These are phyloP conservation scores for Bufotes viridis DNA, from an alignment of 2,797 vertebrate species.

Conservation along the genomic window DNA sequence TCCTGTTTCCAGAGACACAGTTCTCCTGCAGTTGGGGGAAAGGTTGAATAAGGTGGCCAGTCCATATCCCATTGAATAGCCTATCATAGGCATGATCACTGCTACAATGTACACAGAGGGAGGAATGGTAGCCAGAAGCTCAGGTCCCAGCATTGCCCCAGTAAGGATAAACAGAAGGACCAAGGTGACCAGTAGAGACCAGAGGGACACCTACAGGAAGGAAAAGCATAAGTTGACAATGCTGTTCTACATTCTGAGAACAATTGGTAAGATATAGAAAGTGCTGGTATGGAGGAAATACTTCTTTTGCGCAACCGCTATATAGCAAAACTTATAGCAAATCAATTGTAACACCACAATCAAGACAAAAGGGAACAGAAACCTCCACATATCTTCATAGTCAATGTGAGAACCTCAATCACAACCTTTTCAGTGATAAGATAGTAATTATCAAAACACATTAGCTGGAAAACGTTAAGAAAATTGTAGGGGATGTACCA, in stretches of 20 bases:
- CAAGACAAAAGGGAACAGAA: not conserved
- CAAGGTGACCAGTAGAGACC: constrained; percentile 91
- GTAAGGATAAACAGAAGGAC: constrained; percentile 95
- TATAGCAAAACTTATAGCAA: too few relatives aligned
- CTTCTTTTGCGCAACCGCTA: too few relatives aligned
- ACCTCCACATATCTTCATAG: not conserved
- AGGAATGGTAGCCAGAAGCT: constrained; percentile 88
- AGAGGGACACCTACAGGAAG: constrained; percentile 86
- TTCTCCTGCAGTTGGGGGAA: constrained; percentile 86
- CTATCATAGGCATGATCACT: constrained; percentile 90
- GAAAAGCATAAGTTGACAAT: constrained; percentile 17
- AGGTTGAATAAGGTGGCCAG: constrained; percentile 86
- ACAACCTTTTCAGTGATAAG: too few relatives aligned
- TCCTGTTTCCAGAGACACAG: constrained; percentile 93
- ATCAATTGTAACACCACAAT: too few relatives aligned
- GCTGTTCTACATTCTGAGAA: not conserved
- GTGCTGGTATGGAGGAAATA: not conserved
- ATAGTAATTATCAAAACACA: too few relatives aligned
- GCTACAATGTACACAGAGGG: constrained; percentile 90
- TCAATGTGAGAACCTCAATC: too few relatives aligned
- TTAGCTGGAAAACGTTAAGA: too few relatives aligned
- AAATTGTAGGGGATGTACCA: too few relatives aligned
- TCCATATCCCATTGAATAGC: constrained; percentile 90
- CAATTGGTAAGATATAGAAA: not conserved
- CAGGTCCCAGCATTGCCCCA: constrained; percentile 92